phyloP scores from a whole-genome alignment of 1,140 invertebrate genomes.

The Aphis gossypii region DNA sequence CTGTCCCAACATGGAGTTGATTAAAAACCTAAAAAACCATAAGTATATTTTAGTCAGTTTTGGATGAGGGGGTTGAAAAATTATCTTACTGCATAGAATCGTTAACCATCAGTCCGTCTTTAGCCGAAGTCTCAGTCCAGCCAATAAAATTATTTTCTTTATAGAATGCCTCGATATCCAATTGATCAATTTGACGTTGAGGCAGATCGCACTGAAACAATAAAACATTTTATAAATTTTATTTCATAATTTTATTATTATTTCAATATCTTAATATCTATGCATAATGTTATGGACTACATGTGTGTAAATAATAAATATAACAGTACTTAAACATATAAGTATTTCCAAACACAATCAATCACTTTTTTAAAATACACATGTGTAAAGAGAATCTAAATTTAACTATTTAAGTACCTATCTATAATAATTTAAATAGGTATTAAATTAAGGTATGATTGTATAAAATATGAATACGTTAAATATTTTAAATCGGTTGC shows the following conservation, averaged over 20 bases:
- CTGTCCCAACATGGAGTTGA: constrained; percentile 48
- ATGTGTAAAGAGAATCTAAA: background rate
- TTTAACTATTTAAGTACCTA: background rate
- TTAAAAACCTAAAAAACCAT: constrained; percentile 36
- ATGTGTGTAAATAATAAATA: background rate
- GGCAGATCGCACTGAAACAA: constrained; percentile 68
- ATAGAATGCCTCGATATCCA: constrained; percentile 70
- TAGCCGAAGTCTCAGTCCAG: constrained; percentile 72
- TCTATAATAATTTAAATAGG: background rate
- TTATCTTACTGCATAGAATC: constrained; percentile 68
- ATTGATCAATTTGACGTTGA: constrained; percentile 67
- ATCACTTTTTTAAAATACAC: background rate
- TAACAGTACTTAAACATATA: background rate
- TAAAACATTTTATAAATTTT: background rate
- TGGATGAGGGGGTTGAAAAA: background rate
- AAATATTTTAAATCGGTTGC: background rate
- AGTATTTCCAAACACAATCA: background rate
- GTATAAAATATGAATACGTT: background rate
- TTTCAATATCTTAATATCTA: background rate
- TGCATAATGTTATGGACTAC: background rate
- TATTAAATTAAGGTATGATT: background rate
- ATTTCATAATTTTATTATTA: background rate
- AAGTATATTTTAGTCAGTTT: background rate
- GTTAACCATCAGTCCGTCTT: constrained; percentile 71
- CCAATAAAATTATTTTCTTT: constrained; percentile 71